phyloP scores from a whole-genome alignment of 92 coral and sea anemone species.

The Isaurus tuberculatus region DNA sequence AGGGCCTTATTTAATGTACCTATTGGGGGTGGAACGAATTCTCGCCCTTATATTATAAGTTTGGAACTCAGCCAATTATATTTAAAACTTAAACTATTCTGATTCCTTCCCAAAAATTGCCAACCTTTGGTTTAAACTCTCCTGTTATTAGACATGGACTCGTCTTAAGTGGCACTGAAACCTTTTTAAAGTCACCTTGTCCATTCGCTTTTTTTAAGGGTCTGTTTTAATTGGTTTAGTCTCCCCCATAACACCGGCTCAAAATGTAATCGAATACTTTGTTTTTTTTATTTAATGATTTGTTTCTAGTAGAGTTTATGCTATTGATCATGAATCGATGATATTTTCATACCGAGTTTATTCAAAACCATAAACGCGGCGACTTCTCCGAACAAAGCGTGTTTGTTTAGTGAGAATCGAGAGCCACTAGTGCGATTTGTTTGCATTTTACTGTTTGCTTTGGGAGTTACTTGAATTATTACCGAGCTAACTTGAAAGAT shows the following conservation, averaged over 20 bases:
- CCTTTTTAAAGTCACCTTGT: not conserved
- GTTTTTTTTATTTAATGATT: not conserved
- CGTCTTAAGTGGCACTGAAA: not conserved
- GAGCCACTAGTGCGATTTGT: conserved; percentile 16
- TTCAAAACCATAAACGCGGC: conserved; percentile 4
- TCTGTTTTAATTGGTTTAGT: not conserved
- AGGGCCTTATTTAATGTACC: no score
- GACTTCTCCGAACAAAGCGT: conserved; percentile 20
- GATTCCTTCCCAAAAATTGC: not conserved
- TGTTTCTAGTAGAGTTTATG: not conserved
- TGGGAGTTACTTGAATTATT: conserved; percentile 11
- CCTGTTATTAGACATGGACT: no score
- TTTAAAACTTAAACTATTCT: not conserved
- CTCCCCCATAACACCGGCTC: not conserved
- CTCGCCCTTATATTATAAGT: not conserved
- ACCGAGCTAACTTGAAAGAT: conserved; percentile 40
- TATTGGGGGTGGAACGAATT: not conserved
- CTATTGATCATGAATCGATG: not conserved
- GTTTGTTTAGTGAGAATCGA: conserved; percentile 11
- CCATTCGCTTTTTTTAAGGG: not conserved
- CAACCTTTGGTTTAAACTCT: not conserved
- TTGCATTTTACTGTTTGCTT: conserved; percentile 13
- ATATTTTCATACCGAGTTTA: conserved; percentile 33
- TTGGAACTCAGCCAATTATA: not conserved
- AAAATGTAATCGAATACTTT: not conserved